Evolutionary conservation across 2,888 invertebrate species (phyloP), one percentile per base, ranked within the genome.

Genomic region (Stratiomys singularior): DNA sequence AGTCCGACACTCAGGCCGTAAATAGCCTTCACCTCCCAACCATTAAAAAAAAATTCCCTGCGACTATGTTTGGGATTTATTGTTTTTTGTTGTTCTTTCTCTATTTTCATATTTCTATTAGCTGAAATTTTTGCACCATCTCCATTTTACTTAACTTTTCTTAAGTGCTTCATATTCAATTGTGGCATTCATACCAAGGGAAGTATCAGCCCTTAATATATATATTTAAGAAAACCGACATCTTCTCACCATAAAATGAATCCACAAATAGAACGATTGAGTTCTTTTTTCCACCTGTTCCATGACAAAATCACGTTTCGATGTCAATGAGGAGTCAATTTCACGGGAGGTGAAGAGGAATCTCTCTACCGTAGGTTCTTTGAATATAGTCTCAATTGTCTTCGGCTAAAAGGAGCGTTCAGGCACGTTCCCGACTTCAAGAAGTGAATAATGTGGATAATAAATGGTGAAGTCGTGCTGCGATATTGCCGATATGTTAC

Each of bases 381-480:
- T 11, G 25, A 60, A 23, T 23, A n/a, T 30, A 27, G 28, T 21
- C 64, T 28, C 28, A 64, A 64, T 64, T 64, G 64, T 64, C 58
- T 64, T 28, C 64, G 64, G 13, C 1, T 15, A 30, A 30, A 27
- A 23, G 11, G n/a, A 25, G 30, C 64, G 64, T 30, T 64, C 28
- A 15, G 18, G 64, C 64, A 64, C 64, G 64, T 64, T 28, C 30
- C n/a, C 30, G 64, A 64, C 64, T 64, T 64, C 64, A 64, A 64
- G 64, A 64, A 64, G 64, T 64, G 64, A 64, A 64, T 64, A 64
- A 64, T 64, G 64, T 64, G 21, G 64, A 64, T 64, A 64, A 64
- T 64, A 64, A 64, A 64, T 64, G 64, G 64, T 28, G 64, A 28
- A 30, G n/a, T 64, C 64, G 64, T 64, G 64, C 64, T 25, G 13